A percentile compares a stretch with the other conserved stretches of the same genome.
Evolutionary conservation across 2,888 invertebrate genomes (phyloP).

Genomic region (Cordilura impudica): DNA sequence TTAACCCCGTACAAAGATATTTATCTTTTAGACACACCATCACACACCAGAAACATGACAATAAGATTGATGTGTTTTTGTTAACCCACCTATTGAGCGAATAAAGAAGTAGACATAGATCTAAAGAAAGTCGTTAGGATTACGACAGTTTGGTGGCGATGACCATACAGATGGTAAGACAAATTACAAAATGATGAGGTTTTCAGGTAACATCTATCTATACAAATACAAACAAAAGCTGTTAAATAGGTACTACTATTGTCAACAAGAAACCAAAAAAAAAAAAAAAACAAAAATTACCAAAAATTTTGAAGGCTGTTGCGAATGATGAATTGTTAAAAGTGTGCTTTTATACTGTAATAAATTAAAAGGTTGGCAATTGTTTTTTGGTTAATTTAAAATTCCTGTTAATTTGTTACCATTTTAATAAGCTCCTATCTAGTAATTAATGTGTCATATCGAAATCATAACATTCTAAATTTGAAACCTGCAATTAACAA

Average conservation of each 20-base stretch:
- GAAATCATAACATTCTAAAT: slow-evolving; percentile 18
- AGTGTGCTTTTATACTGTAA: neutral
- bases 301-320: neutral
- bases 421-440: neutral
- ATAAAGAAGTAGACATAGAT: slow-evolving; percentile 4
- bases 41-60: slow-evolving; percentile 8
- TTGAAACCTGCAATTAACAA: slow-evolving; percentile 32
- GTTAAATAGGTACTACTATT: neutral
- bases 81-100: neutral
- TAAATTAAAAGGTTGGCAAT: neutral
- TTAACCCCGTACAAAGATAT: neutral
- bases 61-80: slow-evolving; percentile 17
- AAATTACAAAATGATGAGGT: neutral
- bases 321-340: slow-evolving; percentile 1
- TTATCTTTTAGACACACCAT: slow-evolving; percentile 6
- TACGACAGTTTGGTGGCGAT: slow-evolving; percentile 8
- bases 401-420: neutral
- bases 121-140: slow-evolving; percentile 17
- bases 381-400: neutral
- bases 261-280: neutral
- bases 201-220: neutral
- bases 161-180: neutral
- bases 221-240: neutral
- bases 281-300: too few relatives aligned
- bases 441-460: slow-evolving; percentile 43